phyloP scores from a whole-genome alignment of 2,797 vertebrate species.

The Cetoscarus ocellatus region DNA sequence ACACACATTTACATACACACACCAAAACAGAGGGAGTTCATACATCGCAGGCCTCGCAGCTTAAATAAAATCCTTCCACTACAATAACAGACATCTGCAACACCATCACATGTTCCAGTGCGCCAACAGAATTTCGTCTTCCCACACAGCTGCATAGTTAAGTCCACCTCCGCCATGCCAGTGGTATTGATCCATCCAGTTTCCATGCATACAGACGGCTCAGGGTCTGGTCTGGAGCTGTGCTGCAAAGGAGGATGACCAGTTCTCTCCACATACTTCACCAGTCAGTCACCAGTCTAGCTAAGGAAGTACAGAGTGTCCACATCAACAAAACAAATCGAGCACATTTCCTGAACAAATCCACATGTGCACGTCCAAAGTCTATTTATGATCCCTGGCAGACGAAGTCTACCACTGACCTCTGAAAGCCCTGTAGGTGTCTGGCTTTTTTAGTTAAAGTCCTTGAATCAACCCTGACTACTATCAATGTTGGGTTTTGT shows the following conservation, averaged over 20 bases:
- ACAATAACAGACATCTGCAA: constrained; percentile 51
- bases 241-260: constrained; percentile 47
- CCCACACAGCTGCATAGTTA: constrained; percentile 47
- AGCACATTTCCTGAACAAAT: constrained; percentile 27
- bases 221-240: constrained; percentile 15
- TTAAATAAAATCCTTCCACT: constrained; percentile 36
- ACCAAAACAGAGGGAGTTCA: constrained; percentile 17
- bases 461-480: constrained; percentile 13
- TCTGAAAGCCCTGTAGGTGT: constrained; percentile 9
- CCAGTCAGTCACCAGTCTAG: constrained; percentile 40
- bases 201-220: constrained; percentile 44
- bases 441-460: constrained; percentile 5
- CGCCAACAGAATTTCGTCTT: constrained; percentile 13
- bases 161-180: constrained; percentile 35
- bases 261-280: constrained; percentile 58
- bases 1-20: constrained; percentile 58
- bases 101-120: constrained; percentile 54
- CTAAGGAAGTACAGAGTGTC: constrained; percentile 31
- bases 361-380: constrained; percentile 6
- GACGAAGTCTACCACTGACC: constrained; percentile 8
- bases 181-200: constrained; percentile 56
- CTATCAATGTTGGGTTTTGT: not conserved
- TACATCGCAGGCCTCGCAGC: constrained; percentile 30
- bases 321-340: constrained; percentile 36
- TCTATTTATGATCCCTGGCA: constrained; percentile 21